Percentiles rank a stretch among this genome's conserved stretches.
phyloP scores from a whole-genome alignment of 2,888 invertebrate genomes.

The Germaria angustata region DNA sequence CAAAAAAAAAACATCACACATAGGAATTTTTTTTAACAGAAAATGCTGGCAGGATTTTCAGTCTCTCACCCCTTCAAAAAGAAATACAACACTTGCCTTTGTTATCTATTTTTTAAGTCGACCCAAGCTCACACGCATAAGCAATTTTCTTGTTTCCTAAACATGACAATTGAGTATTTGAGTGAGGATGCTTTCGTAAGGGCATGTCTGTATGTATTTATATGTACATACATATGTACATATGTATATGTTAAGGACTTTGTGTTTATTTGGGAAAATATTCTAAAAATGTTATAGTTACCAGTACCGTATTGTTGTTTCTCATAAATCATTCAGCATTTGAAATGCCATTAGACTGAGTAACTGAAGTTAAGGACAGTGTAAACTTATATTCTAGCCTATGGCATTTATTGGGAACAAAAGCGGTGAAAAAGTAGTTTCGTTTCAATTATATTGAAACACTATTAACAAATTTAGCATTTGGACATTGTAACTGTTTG shows the following conservation, averaged over 20 bases:
- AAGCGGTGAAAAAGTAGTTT: neutral
- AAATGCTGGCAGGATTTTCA: too few relatives aligned
- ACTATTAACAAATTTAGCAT: too few relatives aligned
- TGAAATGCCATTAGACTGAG: slow-evolving; percentile 19
- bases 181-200: neutral
- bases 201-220: neutral
- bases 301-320: slow-evolving; percentile 8
- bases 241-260: too few relatives aligned
- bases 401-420: neutral
- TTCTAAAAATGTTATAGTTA: slow-evolving; percentile 23
- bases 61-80: too few relatives aligned
- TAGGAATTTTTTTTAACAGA: too few relatives aligned
- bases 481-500: too few relatives aligned
- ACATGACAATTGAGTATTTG: slow-evolving; percentile 43
- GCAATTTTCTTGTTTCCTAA: slow-evolving; percentile 15
- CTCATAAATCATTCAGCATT: slow-evolving; percentile 64
- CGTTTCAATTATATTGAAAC: neutral
- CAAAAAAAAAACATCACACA: too few relatives aligned
- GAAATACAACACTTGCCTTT: too few relatives aligned
- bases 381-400: slow-evolving; percentile 13
- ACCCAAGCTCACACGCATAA: neutral
- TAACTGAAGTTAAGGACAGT: slow-evolving; percentile 15
- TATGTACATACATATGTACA: too few relatives aligned
- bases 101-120: too few relatives aligned
- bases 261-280: slow-evolving; percentile 47